phyloP scores from a whole-genome alignment of 2,888 invertebrate species.

The Metellina segmentata region DNA sequence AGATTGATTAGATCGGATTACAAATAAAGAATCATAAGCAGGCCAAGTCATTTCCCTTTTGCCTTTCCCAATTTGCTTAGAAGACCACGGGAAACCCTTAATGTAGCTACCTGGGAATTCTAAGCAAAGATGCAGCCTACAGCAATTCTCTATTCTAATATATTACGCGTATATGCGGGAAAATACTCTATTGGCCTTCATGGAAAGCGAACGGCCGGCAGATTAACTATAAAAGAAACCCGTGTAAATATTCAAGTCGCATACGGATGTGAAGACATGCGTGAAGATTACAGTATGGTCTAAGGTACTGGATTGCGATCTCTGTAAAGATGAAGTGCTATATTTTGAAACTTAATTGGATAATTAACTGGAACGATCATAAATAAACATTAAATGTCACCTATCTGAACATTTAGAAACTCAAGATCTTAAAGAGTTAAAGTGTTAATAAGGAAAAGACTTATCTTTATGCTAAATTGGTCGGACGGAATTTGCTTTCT shows the following conservation, averaged over 20 bases:
- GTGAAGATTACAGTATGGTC: constrained; percentile 23
- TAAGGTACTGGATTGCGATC: neutral
- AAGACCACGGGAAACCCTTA: no score
- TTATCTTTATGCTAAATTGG: no score
- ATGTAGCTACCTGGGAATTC: no score
- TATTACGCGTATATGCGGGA: neutral
- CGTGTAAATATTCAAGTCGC: neutral
- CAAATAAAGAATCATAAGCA: no score
- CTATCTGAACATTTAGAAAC: neutral
- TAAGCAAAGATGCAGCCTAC: no score
- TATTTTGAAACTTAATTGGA: neutral
- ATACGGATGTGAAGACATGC: constrained; percentile 24
- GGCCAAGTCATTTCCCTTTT: no score
- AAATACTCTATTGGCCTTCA: neutral
- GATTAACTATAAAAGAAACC: neutral
- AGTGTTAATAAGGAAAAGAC: no score
- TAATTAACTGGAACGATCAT: neutral
- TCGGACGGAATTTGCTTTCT: no score
- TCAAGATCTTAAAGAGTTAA: neutral
- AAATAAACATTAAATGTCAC: neutral
- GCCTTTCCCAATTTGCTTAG: no score
- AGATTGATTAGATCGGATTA: no score
- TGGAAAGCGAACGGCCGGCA: neutral
- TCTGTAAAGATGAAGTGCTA: neutral
- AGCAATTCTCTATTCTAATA: no score